Conservation (phyloP, 2,888 invertebrate species). For the Euphydryas editha region DNA sequence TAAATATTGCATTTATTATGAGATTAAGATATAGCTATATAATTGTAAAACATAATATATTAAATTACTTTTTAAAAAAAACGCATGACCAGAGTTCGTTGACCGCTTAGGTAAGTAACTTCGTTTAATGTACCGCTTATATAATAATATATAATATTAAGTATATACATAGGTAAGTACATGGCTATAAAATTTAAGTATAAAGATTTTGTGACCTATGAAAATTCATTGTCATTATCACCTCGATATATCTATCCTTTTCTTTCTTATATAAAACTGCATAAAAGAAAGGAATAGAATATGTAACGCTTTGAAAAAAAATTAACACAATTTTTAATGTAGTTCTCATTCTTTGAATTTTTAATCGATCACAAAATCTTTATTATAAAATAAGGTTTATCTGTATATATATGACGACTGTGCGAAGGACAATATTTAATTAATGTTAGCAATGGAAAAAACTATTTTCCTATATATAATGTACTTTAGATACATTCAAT, state of each 20-base stretch:
- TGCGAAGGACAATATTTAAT: constrained; percentile 66
- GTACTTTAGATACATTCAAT: constrained; percentile 40
- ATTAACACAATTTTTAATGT: background rate
- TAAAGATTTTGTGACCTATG: constrained; percentile 2
- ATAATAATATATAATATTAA: constrained; percentile 25
- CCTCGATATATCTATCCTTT: background rate
- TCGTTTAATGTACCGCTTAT: constrained; percentile 40
- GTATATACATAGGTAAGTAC: constrained; percentile 33
- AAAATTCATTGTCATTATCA: background rate
- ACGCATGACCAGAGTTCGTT: constrained; percentile 46
- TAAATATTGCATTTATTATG: constrained; percentile 3
- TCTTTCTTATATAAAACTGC: no score
- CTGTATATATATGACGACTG: constrained; percentile 54
- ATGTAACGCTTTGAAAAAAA: background rate
- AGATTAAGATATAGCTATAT: background rate
- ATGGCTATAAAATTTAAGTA: constrained; percentile 20
- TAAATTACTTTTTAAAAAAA: constrained; percentile 13
- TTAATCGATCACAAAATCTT: constrained; percentile 17
- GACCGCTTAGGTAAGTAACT: constrained; percentile 35
- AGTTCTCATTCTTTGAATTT: background rate
- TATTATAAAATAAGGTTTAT: constrained; percentile 32
- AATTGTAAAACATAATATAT: constrained; percentile 1
- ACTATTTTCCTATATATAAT: constrained; percentile 22
- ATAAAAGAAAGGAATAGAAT: background rate
- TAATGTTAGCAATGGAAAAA: constrained; percentile 45